Conservation (phyloP, 2,113 vertebrate species). For the Cyprinus carpio region DNA sequence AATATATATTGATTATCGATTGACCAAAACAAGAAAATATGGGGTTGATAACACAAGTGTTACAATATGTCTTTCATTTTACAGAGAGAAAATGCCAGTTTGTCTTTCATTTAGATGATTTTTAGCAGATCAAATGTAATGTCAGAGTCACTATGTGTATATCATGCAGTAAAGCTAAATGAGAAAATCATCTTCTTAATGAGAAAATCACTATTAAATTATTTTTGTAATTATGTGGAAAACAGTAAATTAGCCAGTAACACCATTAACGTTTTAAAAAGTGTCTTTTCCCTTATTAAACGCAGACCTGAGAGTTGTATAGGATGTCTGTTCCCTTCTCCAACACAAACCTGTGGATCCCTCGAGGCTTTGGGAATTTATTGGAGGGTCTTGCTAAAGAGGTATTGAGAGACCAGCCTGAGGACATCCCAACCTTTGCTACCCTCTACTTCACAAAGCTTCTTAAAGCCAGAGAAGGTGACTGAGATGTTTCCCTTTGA, state of each 20-base stretch:
- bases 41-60: neutral
- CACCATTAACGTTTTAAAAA: neutral
- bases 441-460: conserved; percentile 82
- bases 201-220: too few relatives aligned
- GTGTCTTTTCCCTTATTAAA: neutral
- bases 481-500: conserved; percentile 43
- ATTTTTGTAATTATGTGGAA: neutral
- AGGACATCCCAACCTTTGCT: conserved; percentile 83
- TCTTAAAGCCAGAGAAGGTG: conserved; percentile 84
- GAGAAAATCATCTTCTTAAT: neutral
- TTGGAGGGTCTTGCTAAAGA: conserved; percentile 84
- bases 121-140: neutral
- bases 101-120: neutral
- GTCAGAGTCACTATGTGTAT: neutral
- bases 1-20: neutral
- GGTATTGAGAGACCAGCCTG: conserved; percentile 84
- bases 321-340: conserved; percentile 83
- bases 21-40: neutral
- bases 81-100: neutral
- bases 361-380: conserved; percentile 82
- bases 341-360: conserved; percentile 80
- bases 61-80: neutral
- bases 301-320: neutral
- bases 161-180: neutral
- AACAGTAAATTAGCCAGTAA: neutral